A percentile compares a stretch with the other conserved stretches of the same genome.
Conservation (phyloP, 2,797 vertebrate species). For the Phrynocephalus vlangalii region DNA sequence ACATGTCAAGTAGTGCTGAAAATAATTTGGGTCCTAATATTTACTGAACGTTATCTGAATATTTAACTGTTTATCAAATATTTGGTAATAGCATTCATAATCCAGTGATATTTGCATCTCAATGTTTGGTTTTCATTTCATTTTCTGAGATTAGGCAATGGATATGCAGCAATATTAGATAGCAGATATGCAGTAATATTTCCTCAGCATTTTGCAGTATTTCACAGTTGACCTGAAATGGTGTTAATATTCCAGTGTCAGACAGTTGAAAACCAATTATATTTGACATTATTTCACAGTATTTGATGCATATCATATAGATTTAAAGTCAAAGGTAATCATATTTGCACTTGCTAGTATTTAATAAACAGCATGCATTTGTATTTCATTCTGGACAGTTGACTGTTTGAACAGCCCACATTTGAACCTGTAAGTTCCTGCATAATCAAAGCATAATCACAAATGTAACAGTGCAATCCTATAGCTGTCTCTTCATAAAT, state of each 20-base stretch:
- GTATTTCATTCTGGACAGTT: background rate
- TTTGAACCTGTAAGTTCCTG: background rate
- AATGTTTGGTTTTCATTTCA: background rate
- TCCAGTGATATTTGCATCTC: background rate
- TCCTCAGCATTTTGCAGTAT: background rate
- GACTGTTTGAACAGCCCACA: background rate
- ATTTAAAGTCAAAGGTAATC: too few species aligned
- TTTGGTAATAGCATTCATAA: background rate
- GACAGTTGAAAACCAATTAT: background rate
- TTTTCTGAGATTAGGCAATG: background rate
- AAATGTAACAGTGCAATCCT: background rate
- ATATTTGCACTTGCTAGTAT: background rate
- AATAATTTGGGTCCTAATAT: slow-evolving; percentile 6
- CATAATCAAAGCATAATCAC: background rate
- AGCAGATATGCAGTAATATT: background rate
- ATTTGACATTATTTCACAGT: too few species aligned
- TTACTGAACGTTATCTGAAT: background rate
- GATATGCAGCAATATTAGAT: background rate
- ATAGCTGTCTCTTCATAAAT: background rate
- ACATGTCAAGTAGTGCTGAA: background rate
- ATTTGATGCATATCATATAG: too few species aligned
- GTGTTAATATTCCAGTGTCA: background rate
- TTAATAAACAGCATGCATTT: background rate
- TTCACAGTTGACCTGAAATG: background rate
- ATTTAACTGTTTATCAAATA: background rate